Percentiles rank a stretch among this genome's conserved stretches.
Conservation (phyloP, 2,888 invertebrate genomes). For the Isotomurus palustris region DNA sequence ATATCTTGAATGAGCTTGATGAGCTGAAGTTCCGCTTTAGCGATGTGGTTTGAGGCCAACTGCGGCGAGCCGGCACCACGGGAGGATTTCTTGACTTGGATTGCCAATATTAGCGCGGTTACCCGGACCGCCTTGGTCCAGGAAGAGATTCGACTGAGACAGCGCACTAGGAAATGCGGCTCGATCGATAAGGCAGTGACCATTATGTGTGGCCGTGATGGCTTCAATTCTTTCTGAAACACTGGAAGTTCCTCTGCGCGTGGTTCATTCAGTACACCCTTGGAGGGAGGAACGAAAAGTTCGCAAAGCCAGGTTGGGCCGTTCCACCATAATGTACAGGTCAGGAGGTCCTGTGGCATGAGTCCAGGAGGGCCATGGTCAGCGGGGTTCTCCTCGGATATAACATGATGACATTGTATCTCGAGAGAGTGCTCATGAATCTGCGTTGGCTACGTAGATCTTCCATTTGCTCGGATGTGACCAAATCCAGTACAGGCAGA, state of each 20-base stretch:
- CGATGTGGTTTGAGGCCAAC: background rate
- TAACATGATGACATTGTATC: constrained; percentile 42
- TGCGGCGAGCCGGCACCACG: background rate
- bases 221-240: background rate
- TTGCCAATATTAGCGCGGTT: background rate
- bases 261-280: background rate
- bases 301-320: constrained; percentile 41
- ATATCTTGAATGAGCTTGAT: background rate
- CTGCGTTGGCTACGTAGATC: constrained; percentile 41
- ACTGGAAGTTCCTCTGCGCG: background rate
- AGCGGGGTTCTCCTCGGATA: constrained; percentile 45
- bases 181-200: background rate
- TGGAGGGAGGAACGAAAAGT: background rate
- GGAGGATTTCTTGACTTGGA: background rate
- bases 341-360: constrained; percentile 15
- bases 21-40: background rate
- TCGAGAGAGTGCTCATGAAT: constrained; percentile 27
- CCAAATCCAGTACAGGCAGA: constrained; percentile 39
- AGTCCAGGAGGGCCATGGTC: constrained; percentile 45
- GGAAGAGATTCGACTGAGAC: background rate
- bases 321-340: constrained; percentile 38
- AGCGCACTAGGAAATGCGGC: background rate
- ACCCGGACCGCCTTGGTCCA: constrained; percentile 1
- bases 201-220: background rate
- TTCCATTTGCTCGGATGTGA: constrained; percentile 26